phyloP scores from a whole-genome alignment of 2,797 vertebrate species.

The Anabas testudineus region DNA sequence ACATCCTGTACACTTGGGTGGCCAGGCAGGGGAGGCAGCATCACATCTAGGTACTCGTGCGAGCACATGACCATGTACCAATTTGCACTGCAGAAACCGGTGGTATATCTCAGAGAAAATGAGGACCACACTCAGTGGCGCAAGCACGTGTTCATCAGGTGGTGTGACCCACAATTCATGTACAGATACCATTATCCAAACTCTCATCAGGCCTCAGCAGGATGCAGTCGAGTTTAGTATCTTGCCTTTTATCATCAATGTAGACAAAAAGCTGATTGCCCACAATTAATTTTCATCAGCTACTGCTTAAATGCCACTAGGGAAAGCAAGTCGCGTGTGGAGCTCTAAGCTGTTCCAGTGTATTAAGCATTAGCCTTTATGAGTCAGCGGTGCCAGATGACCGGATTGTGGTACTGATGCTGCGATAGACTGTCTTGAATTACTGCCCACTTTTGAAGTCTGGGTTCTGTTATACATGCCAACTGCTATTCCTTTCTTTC shows the following conservation, averaged over 20 bases:
- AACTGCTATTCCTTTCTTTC: not conserved
- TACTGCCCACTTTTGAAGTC: conserved; percentile 46
- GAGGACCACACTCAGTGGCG: conserved; percentile 55
- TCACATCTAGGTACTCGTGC: conserved; percentile 34
- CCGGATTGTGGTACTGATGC: conserved; percentile 27
- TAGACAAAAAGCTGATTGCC: conserved; percentile 4
- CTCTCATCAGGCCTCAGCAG: conserved; percentile 19
- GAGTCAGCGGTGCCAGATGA: conserved; percentile 49
- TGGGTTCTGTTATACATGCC: conserved; percentile 59
- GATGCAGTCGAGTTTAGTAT: conserved; percentile 23
- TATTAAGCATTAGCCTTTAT: conserved; percentile 26
- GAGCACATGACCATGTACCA: conserved; percentile 34
- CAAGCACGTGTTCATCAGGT: conserved; percentile 56
- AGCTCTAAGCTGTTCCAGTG: not conserved
- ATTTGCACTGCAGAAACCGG: conserved; percentile 27
- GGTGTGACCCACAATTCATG: conserved; percentile 5
- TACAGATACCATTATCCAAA: conserved; percentile 21
- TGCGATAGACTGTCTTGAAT: conserved; percentile 58
- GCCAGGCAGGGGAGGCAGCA: conserved; percentile 49
- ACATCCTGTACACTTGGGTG: conserved; percentile 82
- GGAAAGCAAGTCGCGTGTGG: not conserved
- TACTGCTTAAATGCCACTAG: conserved; percentile 12
- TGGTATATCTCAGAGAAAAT: conserved; percentile 34
- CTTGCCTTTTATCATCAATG: conserved; percentile 41
- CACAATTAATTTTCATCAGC: conserved; percentile 6